Conservation (phyloP, 1,140 invertebrate genomes). For the Nephila pilipes region DNA sequence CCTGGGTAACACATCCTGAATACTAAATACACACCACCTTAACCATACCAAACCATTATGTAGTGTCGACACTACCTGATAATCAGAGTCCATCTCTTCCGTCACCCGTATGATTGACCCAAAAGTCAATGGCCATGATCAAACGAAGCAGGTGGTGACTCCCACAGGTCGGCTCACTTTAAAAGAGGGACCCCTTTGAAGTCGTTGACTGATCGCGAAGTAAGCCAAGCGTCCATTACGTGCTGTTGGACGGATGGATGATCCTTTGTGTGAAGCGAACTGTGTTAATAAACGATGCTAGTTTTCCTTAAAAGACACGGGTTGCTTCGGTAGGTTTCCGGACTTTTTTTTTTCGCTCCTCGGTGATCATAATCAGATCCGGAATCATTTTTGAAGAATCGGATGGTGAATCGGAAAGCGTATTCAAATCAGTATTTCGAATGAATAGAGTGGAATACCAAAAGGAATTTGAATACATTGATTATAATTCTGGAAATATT, state of each 20-base stretch:
- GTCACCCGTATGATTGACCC: slow-evolving; percentile 21
- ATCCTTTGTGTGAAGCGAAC: slow-evolving; percentile 32
- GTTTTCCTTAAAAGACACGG: background rate
- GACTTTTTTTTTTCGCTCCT: background rate
- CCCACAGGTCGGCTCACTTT: slow-evolving; percentile 27
- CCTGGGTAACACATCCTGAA: background rate
- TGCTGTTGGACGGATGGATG: background rate
- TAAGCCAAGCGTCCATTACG: slow-evolving; percentile 44
- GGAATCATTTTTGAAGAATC: background rate
- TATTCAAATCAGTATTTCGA: too few relatives aligned
- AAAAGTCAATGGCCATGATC: slow-evolving; percentile 36
- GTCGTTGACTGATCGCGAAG: slow-evolving; percentile 7
- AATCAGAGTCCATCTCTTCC: background rate
- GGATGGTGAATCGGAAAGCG: too few relatives aligned
- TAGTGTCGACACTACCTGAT: background rate
- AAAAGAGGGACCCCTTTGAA: background rate
- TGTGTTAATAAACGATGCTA: slow-evolving; percentile 23
- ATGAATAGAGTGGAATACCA: too few relatives aligned
- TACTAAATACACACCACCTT: background rate
- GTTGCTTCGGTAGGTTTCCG: background rate
- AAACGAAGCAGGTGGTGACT: slow-evolving; percentile 24
- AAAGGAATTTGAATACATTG: too few relatives aligned
- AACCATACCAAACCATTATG: background rate
- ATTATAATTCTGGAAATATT: too few relatives aligned
- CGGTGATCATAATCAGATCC: background rate